Base-by-base conservation (phyloP, 1,140 invertebrate species). In the Diorhabda carinulata region DNA sequence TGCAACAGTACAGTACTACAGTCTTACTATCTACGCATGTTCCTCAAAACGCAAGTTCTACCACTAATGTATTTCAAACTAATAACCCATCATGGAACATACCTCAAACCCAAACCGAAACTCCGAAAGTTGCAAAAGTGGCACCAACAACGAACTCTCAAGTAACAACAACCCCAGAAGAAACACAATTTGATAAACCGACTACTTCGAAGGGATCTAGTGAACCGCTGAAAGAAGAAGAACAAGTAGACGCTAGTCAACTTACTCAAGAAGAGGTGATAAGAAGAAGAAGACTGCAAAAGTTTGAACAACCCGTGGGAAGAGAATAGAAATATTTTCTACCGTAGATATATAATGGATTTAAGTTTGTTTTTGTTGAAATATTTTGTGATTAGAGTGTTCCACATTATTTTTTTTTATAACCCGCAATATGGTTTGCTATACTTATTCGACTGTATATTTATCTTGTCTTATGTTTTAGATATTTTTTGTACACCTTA, bases 1-100 rank as follows among this genome's bases (percentile, higher is more conserved):
- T 97, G 88, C 89, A 93, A 73, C 95, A 97, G 80, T 97, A 97
- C 81, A 89, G 88, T 63, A 84, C 86, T 43, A 84, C 91, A 8
- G 85, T 86, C 61, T 75, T 81, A 64, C 70, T 81, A 73, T 73
- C 69, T 72, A 68, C 72, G 41, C 67, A 64, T 47, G 64, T 74
- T 5, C 74, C 70, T 6, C 67, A 45, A 58, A 59, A 44, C 8
- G 68, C 5, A 7, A 8, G 9, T 25, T 9, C 47, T 43, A 40
- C 25, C 8, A 7, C 44, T 5, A 40, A 44, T 3, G 3, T 25
- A 9, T 7, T 47, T 4, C 40, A 25, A 0, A 41, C n/a, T 8
- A 57, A 40, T 3, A 45, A 40, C 3, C 52, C 43, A 25, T 6
- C 63, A 8, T 47, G 47, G 43, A 64, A 64, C 47, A 9, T 7